Conservation (phyloP, 2,113 vertebrate genomes). For the Perccottus glenii region DNA sequence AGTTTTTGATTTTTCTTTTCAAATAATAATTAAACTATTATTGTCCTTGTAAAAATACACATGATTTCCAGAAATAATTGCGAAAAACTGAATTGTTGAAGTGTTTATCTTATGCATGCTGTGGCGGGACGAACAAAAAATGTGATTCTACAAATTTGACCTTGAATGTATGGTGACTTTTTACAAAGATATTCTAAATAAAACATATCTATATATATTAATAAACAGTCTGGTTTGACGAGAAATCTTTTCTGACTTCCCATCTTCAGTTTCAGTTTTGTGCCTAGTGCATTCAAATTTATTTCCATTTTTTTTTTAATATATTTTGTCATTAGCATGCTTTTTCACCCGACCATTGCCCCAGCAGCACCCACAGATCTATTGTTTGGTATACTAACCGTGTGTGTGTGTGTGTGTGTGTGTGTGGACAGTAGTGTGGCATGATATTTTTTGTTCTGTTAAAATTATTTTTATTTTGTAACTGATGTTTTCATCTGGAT, state of each 20-base stretch:
- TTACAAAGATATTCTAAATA: slow-evolving; percentile 82
- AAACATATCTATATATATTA: slow-evolving; percentile 84
- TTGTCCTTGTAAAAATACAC: slow-evolving; percentile 62
- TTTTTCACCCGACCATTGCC: neutral
- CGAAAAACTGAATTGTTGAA: slow-evolving; percentile 65
- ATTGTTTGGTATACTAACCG: slow-evolving; percentile 10
- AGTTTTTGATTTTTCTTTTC: slow-evolving; percentile 66
- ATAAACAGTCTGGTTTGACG: slow-evolving; percentile 81
- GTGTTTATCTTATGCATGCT: slow-evolving; percentile 83
- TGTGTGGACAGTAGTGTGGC: slow-evolving; percentile 39
- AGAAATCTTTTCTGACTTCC: slow-evolving; percentile 70
- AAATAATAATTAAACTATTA: slow-evolving; percentile 29
- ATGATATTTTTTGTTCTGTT: no score
- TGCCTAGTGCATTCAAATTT: slow-evolving; percentile 31
- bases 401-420: slow-evolving; percentile 15
- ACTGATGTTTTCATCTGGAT: slow-evolving; percentile 34
- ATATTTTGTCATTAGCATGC: neutral
- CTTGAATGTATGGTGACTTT: slow-evolving; percentile 87
- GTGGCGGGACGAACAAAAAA: slow-evolving; percentile 77
- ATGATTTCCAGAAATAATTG: slow-evolving; percentile 57
- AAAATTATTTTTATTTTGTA: slow-evolving; percentile 19
- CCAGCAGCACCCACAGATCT: slow-evolving; percentile 25
- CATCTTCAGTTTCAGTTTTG: slow-evolving; percentile 26
- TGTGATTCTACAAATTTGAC: slow-evolving; percentile 79
- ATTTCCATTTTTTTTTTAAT: slow-evolving; percentile 11